Percentiles rank a stretch among this genome's conserved stretches.
Conservation (phyloP, 2,888 invertebrate genomes). For the Magallana nippona region DNA sequence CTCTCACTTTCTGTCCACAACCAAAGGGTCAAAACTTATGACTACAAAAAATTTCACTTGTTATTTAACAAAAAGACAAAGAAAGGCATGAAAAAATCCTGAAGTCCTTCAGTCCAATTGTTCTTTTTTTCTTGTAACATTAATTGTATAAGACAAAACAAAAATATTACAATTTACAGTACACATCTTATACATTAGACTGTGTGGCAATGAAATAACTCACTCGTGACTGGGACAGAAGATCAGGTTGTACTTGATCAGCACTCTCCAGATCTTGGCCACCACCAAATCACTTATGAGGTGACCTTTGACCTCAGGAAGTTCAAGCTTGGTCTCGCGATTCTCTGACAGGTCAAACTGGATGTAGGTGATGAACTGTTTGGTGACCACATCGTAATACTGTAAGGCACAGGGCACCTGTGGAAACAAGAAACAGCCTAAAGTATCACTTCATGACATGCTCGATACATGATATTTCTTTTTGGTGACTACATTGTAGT, state of each 20-base stretch:
- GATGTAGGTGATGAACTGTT: constrained; percentile 83
- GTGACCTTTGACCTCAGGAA: constrained; percentile 78
- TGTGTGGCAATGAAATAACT: constrained; percentile 13
- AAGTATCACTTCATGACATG: no score
- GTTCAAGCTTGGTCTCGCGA: constrained; percentile 81
- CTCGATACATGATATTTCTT: constrained; percentile 58
- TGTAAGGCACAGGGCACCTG: constrained; percentile 70
- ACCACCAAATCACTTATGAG: constrained; percentile 82
- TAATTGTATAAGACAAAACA: no score
- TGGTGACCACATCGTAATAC: constrained; percentile 70
- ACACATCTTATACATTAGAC: neutral
- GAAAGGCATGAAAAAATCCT: no score
- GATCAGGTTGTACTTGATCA: constrained; percentile 46
- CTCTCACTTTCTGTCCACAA: no score
- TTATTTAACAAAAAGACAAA: no score
- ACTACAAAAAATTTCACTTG: no score
- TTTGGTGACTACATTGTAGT: constrained; percentile 69
- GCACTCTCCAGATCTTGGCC: constrained; percentile 87
- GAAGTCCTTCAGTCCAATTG: no score
- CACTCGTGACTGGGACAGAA: constrained; percentile 5
- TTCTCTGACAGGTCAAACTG: constrained; percentile 87
- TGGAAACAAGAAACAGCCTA: constrained; percentile 9
- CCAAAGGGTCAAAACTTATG: no score
- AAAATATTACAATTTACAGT: no score
- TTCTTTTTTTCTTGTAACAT: no score